Evolutionary conservation across 2,888 invertebrate species (phyloP), one percentile per base, ranked within the genome.

Genomic region (Erebia epiphron): DNA sequence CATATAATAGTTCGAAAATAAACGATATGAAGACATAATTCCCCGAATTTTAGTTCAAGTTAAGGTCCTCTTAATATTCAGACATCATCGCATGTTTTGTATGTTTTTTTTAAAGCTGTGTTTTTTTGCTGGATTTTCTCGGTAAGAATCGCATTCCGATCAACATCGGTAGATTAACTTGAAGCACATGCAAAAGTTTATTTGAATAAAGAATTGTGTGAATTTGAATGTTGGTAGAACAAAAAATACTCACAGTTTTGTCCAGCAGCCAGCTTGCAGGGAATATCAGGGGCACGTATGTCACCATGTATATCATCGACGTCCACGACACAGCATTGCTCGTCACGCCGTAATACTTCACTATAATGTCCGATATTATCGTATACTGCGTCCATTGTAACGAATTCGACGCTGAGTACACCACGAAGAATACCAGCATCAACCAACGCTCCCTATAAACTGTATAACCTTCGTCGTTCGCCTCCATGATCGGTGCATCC

Each of bases 311-410:
- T 82, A 99, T 95, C 97, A 99, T 98, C 9, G 99, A 98, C 1
- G 99, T 98, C 98, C 98, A 99, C 83, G 99, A 97, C 78, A 99
- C 97, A 78, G 95, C 91, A 35, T 94, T 94, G 43, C 94, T 94
- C 43, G 94, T 89, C 66, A 97, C 95, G 49, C 94, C 94, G 84
- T 98, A 98, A 86, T 97, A 98, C 66, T 94, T 94, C 79, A 89
- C 92, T 73, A 99, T 95, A 68, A 98, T 95, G 82, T 98, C 96
- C 73, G 96, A 95, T 75, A 99, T 98, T 80, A 99, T 99, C 75
- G 98, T 96, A 87, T 98, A 98, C 91, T 99, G 98, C 68, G 98
- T 97, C 99, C 99, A 99, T 85, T 99, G 99, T 94, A 98, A 95
- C 2, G 98, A 96, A 87, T 98, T 99, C 69, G 97, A 96, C 66